Conservation (phyloP, 2,113 vertebrate species). For the Myotis davidii region DNA sequence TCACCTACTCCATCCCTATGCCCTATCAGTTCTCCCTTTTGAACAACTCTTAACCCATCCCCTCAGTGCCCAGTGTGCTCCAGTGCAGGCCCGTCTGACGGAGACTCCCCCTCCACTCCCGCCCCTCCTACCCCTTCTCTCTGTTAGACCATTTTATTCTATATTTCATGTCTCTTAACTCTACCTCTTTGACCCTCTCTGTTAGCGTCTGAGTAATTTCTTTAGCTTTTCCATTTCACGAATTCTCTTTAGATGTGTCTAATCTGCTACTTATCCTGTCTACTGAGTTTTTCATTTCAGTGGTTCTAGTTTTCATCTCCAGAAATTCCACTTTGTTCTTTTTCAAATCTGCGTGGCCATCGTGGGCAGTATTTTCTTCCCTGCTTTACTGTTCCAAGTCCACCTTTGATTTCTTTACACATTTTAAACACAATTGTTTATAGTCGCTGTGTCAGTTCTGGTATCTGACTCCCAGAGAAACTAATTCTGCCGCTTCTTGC, state of each 20-base stretch:
- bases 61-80: background rate
- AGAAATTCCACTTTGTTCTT: constrained; percentile 4
- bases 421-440: constrained; percentile 9
- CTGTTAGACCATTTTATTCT: background rate
- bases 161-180: background rate
- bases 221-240: background rate
- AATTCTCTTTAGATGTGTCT: background rate
- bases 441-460: background rate
- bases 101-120: background rate
- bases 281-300: background rate
- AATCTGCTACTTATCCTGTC: background rate
- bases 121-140: background rate
- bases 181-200: background rate
- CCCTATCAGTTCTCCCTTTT: background rate
- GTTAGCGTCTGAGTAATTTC: background rate
- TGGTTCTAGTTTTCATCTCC: background rate
- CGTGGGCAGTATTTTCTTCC: background rate
- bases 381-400: background rate
- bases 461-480: constrained; percentile 3
- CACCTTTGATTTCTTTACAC: constrained; percentile 27
- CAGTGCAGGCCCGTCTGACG: background rate
- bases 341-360: constrained; percentile 14
- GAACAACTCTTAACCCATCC: background rate
- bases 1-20: background rate
- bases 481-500: background rate